These are phyloP conservation scores for Caranx ignobilis DNA, from an alignment of 2,113 vertebrate species.

Conservation along the genomic window DNA sequence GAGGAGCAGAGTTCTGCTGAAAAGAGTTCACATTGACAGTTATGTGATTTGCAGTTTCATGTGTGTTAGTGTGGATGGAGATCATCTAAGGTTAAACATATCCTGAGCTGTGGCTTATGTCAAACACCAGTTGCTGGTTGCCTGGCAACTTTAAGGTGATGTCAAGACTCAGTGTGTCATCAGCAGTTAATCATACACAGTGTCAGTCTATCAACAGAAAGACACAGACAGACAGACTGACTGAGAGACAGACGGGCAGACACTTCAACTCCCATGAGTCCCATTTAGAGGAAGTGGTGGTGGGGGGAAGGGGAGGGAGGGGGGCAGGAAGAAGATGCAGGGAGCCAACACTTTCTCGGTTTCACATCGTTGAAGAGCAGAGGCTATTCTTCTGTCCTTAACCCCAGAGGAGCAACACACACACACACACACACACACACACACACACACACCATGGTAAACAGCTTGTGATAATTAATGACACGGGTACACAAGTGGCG, in stretches of 20 bases:
- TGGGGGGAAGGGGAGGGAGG: conserved; percentile 8
- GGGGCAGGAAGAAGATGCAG: conserved; percentile 59
- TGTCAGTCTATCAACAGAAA: too few species aligned
- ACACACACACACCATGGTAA: conserved; percentile 25
- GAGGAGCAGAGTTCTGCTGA: too few species aligned
- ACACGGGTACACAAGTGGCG: conserved; percentile 8
- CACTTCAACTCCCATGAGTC: conserved; percentile 71
- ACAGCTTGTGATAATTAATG: conserved; percentile 21
- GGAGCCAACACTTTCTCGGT: conserved; percentile 61
- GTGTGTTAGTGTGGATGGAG: too few species aligned
- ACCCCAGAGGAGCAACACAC: conserved; percentile 42
- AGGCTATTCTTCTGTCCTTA: conserved; percentile 62
- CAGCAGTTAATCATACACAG: too few species aligned
- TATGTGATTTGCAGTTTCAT: too few species aligned
- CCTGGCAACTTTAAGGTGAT: too few species aligned
- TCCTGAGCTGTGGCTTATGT: too few species aligned
- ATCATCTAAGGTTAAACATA: too few species aligned
- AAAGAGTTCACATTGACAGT: too few species aligned
- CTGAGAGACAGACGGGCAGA: conserved; percentile 13
- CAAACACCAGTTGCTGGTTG: too few species aligned
- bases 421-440: conserved; percentile 25
- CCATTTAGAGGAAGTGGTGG: conserved; percentile 65
- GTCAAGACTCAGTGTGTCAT: too few species aligned
- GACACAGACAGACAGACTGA: conserved; percentile 5
- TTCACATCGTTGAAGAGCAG: conserved; percentile 60